These are phyloP conservation scores for Monodelphis domestica DNA, from an alignment of 2,797 vertebrate species.

Conservation along the genomic window DNA sequence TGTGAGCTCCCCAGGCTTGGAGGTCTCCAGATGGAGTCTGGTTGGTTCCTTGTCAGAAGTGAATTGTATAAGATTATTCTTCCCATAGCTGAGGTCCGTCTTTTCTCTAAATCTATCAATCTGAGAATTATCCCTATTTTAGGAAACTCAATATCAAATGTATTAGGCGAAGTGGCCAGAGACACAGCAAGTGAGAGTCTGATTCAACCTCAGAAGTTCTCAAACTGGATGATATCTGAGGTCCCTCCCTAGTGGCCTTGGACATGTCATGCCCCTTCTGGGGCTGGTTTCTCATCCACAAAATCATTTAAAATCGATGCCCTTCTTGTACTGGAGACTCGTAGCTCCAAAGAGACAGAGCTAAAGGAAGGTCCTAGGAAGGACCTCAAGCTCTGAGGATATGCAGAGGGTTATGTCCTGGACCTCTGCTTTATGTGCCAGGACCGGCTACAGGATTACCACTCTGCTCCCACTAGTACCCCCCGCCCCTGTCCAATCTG, in stretches of 20 bases:
- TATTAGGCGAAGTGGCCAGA: neutral
- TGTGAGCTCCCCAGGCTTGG: neutral
- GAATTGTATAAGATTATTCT: neutral
- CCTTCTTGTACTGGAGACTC: neutral
- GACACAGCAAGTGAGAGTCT: neutral
- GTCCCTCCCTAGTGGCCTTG: neutral
- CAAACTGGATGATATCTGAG: neutral
- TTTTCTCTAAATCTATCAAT: neutral
- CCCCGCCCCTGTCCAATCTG: neutral
- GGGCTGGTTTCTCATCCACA: neutral
- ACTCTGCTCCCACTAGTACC: too few species aligned
- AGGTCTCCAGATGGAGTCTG: neutral
- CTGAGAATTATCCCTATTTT: neutral
- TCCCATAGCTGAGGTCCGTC: neutral
- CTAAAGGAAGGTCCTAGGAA: neutral
- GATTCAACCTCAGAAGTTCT: neutral
- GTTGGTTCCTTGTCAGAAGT: neutral
- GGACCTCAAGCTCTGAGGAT: neutral
- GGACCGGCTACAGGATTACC: neutral
- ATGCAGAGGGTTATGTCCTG: constrained; percentile 23
- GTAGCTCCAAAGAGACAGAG: neutral
- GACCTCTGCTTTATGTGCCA: neutral
- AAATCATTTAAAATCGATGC: neutral
- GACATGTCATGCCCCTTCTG: neutral
- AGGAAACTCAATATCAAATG: neutral